Evolutionary conservation across 2,797 vertebrate species (phyloP).

Genomic region (Pangasius krempfi): DNA sequence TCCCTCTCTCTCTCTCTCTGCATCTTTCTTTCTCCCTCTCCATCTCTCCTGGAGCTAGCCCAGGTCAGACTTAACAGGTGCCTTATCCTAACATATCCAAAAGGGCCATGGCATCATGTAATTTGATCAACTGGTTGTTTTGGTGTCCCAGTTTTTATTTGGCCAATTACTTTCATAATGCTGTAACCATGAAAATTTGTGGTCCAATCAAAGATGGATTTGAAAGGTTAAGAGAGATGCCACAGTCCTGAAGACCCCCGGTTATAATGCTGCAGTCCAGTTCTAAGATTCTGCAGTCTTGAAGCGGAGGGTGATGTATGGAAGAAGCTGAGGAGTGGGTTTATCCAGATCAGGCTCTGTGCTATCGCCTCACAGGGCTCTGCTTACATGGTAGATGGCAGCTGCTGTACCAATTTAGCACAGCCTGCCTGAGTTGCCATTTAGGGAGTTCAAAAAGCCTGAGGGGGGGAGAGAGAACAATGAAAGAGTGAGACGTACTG

Average conservation of each 20-base stretch:
- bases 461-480: slow-evolving; percentile 75
- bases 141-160: neutral
- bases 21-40: slow-evolving; percentile 71
- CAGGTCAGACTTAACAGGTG: slow-evolving; percentile 66
- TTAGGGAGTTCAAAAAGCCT: slow-evolving; percentile 75
- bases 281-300: slow-evolving; percentile 51
- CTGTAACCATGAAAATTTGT: slow-evolving; percentile 13
- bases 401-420: slow-evolving; percentile 69
- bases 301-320: slow-evolving; percentile 40
- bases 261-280: slow-evolving; percentile 51
- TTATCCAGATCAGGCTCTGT: slow-evolving; percentile 54
- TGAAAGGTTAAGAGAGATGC: slow-evolving; percentile 32
- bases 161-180: neutral
- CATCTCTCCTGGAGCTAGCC: slow-evolving; percentile 40
- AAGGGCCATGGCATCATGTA: slow-evolving; percentile 38
- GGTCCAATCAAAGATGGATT: slow-evolving; percentile 15
- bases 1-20: slow-evolving; percentile 68
- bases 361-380: slow-evolving; percentile 44
- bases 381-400: slow-evolving; percentile 65
- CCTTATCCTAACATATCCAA: slow-evolving; percentile 38
- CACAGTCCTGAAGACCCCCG: slow-evolving; percentile 45
- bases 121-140: neutral
- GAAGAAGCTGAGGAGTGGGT: slow-evolving; percentile 49
- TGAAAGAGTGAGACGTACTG: slow-evolving; percentile 69
- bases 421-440: slow-evolving; percentile 74